Evolutionary conservation across 2,797 vertebrate species (phyloP).

Genomic region (Pangasius mekongensis): DNA sequence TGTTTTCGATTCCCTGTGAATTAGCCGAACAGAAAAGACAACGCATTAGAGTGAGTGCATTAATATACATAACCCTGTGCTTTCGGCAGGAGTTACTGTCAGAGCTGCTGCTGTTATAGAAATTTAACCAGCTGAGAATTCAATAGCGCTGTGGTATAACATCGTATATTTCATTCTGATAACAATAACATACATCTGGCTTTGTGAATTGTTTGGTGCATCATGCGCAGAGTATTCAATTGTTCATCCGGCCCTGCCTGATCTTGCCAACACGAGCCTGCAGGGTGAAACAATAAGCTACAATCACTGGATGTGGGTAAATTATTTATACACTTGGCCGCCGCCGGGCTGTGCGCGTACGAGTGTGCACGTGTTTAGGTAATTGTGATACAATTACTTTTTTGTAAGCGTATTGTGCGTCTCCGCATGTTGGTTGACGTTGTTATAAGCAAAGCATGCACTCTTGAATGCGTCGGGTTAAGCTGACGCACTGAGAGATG

Average conservation of each 20-base stretch:
- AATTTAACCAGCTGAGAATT: neutral
- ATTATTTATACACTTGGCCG: conserved; percentile 41
- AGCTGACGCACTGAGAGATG: conserved; percentile 47
- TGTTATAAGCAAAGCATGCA: conserved; percentile 57
- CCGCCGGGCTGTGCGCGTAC: neutral
- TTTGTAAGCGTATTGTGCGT: neutral
- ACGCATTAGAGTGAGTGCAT: too few species aligned
- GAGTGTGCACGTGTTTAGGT: conserved; percentile 6
- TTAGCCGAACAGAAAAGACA: too few species aligned
- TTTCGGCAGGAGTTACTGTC: neutral
- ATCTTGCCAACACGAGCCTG: neutral
- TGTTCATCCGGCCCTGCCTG: conserved; percentile 7
- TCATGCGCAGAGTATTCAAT: conserved; percentile 12
- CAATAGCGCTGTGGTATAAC: too few species aligned
- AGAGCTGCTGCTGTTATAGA: neutral
- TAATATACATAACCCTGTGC: neutral
- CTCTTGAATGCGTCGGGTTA: conserved; percentile 46
- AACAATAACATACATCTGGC: neutral
- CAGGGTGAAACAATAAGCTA: conserved; percentile 30
- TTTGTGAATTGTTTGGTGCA: neutral
- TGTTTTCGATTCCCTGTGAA: too few species aligned
- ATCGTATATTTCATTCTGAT: neutral
- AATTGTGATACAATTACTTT: conserved; percentile 25
- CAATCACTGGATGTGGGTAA: conserved; percentile 26
- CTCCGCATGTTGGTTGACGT: conserved; percentile 46